These are phyloP conservation scores for Mormoops blainvillei DNA, from an alignment of 2,113 vertebrate species.

Conservation along the genomic window DNA sequence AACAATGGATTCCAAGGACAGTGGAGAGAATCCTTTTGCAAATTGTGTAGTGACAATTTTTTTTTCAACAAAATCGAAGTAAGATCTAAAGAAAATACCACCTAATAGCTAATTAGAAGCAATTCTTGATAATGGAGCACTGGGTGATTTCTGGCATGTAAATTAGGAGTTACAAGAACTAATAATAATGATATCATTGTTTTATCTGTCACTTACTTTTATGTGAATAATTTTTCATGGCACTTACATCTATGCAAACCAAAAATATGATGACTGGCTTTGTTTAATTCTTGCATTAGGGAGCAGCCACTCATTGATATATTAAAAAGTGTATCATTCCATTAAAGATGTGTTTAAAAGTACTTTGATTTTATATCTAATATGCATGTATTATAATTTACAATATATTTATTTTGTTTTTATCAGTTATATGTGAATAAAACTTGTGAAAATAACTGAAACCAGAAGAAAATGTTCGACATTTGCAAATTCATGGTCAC, in stretches of 20 bases:
- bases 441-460: slow-evolving; percentile 1
- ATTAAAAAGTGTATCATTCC: background rate
- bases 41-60: background rate
- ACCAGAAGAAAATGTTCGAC: slow-evolving; percentile 21
- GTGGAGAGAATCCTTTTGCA: background rate
- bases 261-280: background rate
- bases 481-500: background rate
- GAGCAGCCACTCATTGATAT: background rate
- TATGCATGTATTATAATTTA: background rate
- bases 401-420: slow-evolving; percentile 13
- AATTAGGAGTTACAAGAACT: background rate
- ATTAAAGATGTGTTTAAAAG: background rate
- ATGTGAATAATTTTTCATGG: background rate
- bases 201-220: background rate
- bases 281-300: background rate
- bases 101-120: background rate
- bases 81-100: background rate
- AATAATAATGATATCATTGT: background rate
- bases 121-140: background rate
- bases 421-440: background rate
- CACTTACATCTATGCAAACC: background rate
- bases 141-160: background rate
- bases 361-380: background rate
- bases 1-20: background rate
- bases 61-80: slow-evolving; percentile 6